Base-by-base conservation (phyloP, 2,888 invertebrate species). In the Sericinus montela region DNA sequence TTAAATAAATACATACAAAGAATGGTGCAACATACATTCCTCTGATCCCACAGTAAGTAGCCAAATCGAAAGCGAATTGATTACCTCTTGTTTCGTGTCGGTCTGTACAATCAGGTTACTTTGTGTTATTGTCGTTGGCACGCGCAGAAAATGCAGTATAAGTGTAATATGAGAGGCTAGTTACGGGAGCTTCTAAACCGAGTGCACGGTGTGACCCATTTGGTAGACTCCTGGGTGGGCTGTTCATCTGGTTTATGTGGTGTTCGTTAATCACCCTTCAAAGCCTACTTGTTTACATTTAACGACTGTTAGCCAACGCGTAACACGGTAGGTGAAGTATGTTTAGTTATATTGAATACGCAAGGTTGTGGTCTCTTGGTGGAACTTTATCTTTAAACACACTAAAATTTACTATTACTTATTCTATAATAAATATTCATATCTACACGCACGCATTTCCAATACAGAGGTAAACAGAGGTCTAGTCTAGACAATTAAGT, bases 191-290 rank as follows among this genome's bases (percentile, higher is more conserved):
- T 5, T 1, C 8, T 32, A 10, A 16, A 44, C n/a, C 34, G 14
- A 34, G 15, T 25, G 16, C n/a, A 13, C 13, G 19, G 13, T 10
- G 10, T 48, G 42, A 42, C 43, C 43, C 16, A 32, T 38, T 48
- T 48, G 44, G 44, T 25, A 13, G 6, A 35, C 29, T 13, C 38
- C 45, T 32, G 45, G 38, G 44, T 28, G 37, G 23, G 44, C 15
- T 39, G 11, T 5, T 32, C 11, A 1, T 4, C 37, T 48, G 42
- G 42, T 48, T 42, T 23, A 48, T 48, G 48, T 37, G 42, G 36
- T 30, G 29, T 42, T 11, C 19, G 13, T 28, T 29, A 36, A 41
- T 35, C 41, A 36, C 36, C 36, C 30, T 25, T 48, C 42, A 42
- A 48, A 43, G 48, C 32, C 48, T 32, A 32, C 34, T 14, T 30